A percentile compares a stretch with the other conserved stretches of the same genome.
These are phyloP conservation scores for Cenopis cana DNA, from an alignment of 2,888 invertebrate genomes.

Conservation along the genomic window DNA sequence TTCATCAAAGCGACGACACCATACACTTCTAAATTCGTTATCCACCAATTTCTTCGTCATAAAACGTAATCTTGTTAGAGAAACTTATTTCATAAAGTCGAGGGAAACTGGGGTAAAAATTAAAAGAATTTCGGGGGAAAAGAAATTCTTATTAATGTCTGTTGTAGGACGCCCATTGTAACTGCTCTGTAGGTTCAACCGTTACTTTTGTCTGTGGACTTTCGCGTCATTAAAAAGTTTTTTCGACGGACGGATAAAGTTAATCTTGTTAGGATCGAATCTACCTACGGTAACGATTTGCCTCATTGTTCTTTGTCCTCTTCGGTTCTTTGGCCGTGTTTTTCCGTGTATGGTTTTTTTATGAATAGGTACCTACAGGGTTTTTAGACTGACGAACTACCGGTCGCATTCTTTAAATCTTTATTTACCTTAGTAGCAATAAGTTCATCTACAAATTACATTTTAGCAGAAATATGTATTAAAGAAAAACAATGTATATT, in stretches of 20 bases:
- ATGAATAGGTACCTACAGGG: neutral
- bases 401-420: too few relatives aligned
- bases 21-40: slow-evolving; percentile 73
- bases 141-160: slow-evolving; percentile 69
- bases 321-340: neutral
- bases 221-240: slow-evolving; percentile 45
- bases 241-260: slow-evolving; percentile 26
- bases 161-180: slow-evolving; percentile 68
- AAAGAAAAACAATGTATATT: neutral
- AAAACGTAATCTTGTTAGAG: slow-evolving; percentile 81
- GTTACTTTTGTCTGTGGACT: slow-evolving; percentile 53
- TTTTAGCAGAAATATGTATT: neutral
- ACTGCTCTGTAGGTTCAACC: slow-evolving; percentile 70
- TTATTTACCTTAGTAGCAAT: neutral
- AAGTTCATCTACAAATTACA: neutral
- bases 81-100: slow-evolving; percentile 81
- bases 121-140: slow-evolving; percentile 63
- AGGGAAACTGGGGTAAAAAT: slow-evolving; percentile 64
- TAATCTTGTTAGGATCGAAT: slow-evolving; percentile 34
- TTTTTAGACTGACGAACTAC: neutral
- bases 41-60: slow-evolving; percentile 78
- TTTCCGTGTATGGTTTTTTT: neutral
- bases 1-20: slow-evolving; percentile 50
- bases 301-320: neutral
- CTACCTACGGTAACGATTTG: slow-evolving; percentile 26